phyloP scores from a whole-genome alignment of 2,113 vertebrate genomes.

The Myotis lucifugus region DNA sequence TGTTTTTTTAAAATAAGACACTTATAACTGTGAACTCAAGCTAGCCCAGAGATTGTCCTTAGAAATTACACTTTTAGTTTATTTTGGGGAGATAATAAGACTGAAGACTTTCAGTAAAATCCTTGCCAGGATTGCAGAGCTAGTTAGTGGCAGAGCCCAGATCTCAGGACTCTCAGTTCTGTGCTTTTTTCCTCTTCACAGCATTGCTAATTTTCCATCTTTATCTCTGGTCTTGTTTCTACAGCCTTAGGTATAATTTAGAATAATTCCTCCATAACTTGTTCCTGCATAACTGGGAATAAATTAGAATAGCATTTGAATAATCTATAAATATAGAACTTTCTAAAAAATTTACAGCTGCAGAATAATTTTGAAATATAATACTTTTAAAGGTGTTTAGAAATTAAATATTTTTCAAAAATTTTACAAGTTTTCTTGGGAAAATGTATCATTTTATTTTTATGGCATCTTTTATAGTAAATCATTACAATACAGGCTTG shows the following conservation, averaged over 20 bases:
- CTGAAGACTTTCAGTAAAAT: background rate
- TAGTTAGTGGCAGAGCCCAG: background rate
- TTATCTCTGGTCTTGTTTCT: background rate
- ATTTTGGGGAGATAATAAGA: background rate
- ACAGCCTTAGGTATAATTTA: background rate
- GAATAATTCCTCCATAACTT: background rate
- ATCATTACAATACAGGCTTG: background rate
- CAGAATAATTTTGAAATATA: conserved; percentile 26
- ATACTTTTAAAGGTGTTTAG: background rate
- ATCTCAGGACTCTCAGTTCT: background rate
- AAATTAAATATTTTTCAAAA: background rate
- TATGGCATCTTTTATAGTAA: conserved; percentile 15
- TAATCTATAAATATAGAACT: conserved; percentile 24
- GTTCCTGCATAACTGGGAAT: background rate
- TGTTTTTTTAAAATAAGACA: background rate
- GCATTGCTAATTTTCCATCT: background rate
- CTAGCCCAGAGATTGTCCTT: background rate
- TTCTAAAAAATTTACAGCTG: background rate
- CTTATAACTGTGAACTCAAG: background rate
- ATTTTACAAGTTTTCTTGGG: background rate
- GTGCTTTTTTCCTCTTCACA: background rate
- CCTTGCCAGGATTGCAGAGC: background rate
- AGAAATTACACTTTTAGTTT: background rate
- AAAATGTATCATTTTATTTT: conserved; percentile 19
- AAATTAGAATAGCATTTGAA: conserved; percentile 47